A percentile compares a stretch with the other conserved stretches of the same genome.
These are phyloP conservation scores for Dromiciops gliroides DNA, from an alignment of 2,113 vertebrate species.

Conservation along the genomic window DNA sequence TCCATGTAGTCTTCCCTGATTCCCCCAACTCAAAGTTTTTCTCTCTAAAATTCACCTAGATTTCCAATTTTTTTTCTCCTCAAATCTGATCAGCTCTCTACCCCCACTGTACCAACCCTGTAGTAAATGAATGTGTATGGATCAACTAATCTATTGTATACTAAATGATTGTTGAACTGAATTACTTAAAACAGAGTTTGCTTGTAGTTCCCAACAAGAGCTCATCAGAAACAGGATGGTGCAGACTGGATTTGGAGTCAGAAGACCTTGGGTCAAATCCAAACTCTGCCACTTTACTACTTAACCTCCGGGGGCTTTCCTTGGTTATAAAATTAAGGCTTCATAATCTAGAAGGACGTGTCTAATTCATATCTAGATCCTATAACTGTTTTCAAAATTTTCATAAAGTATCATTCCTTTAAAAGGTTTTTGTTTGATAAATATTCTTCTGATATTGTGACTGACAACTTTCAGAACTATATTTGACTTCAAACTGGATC, in stretches of 20 bases:
- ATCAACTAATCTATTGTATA: neutral
- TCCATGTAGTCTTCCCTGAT: neutral
- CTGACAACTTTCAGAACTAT: neutral
- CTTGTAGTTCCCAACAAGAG: neutral
- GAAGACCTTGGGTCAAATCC: neutral
- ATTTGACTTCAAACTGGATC: neutral
- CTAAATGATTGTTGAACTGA: neutral
- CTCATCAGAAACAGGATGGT: neutral
- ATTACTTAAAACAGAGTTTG: constrained; percentile 12
- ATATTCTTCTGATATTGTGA: neutral
- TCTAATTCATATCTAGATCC: neutral
- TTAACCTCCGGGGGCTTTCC: neutral
- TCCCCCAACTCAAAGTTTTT: neutral
- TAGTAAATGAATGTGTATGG: neutral
- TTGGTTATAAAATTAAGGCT: neutral
- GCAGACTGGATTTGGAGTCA: neutral
- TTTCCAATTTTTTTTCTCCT: neutral
- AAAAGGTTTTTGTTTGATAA: neutral
- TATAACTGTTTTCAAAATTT: neutral
- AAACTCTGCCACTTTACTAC: neutral
- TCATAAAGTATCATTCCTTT: neutral
- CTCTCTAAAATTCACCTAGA: neutral
- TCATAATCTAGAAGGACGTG: neutral
- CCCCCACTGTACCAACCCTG: neutral
- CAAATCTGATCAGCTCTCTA: neutral